phyloP scores from a whole-genome alignment of 2,888 invertebrate genomes.

The Cancer borealis region DNA sequence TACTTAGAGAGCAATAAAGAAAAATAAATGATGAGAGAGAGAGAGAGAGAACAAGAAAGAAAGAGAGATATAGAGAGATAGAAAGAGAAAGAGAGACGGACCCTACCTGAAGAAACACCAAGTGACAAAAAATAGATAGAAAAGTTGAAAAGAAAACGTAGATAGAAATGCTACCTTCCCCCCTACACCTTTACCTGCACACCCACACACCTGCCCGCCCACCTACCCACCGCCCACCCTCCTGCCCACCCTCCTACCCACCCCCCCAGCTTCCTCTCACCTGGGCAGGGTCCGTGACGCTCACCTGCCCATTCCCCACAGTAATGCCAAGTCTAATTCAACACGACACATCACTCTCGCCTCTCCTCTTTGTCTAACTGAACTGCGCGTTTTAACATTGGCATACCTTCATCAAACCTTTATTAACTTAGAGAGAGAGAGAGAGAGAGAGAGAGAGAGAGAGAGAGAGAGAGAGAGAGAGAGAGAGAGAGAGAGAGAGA shows the following conservation, averaged over 20 bases:
- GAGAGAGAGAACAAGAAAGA: background rate
- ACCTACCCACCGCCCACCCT: background rate
- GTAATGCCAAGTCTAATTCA: slow-evolving; percentile 37
- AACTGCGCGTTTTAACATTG: background rate
- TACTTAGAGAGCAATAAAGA: background rate
- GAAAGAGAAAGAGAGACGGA: slow-evolving; percentile 7
- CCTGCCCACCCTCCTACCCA: background rate
- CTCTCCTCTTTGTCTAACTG: background rate
- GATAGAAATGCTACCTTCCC: background rate
- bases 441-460: no score
- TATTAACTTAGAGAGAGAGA: background rate
- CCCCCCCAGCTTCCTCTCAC: background rate
- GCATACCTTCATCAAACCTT: background rate
- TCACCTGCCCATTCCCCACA: background rate
- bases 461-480: no score
- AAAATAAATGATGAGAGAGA: background rate
- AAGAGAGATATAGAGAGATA: background rate
- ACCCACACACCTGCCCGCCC: background rate
- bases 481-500: no score
- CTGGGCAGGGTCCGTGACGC: background rate
- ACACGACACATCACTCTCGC: slow-evolving; percentile 5
- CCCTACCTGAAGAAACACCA: background rate
- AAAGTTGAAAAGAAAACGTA: background rate
- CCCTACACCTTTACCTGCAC: background rate
- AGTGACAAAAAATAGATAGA: background rate